Evolutionary conservation across 2,113 vertebrate species (phyloP).

Genomic region (Vireo altiloquus): DNA sequence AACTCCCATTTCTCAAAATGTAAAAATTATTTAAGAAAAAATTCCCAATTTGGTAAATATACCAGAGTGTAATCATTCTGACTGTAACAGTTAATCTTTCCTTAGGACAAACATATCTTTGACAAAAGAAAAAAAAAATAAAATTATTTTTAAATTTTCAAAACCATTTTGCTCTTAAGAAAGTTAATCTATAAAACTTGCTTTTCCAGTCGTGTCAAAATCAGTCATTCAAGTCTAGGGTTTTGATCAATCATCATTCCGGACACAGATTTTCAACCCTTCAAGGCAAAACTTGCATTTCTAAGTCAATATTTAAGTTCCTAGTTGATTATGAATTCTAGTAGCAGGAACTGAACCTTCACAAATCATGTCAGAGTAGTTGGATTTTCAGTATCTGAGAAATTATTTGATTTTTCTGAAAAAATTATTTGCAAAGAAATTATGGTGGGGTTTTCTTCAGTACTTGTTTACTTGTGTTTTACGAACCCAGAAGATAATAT

Average conservation of each 20-base stretch:
- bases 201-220: neutral
- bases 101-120: neutral
- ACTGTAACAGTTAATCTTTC: neutral
- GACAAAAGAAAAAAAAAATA: neutral
- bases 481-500: neutral
- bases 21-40: neutral
- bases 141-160: neutral
- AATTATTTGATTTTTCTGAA: neutral
- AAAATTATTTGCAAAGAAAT: neutral
- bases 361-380: neutral
- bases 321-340: neutral
- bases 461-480: neutral
- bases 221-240: neutral
- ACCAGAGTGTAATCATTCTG: neutral
- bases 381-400: neutral
- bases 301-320: neutral
- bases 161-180: neutral
- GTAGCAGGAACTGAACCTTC: neutral
- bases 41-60: neutral
- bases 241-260: neutral
- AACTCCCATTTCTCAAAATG: neutral
- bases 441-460: neutral
- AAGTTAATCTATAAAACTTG: neutral
- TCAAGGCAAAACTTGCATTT: neutral
- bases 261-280: neutral